Percentiles rank a stretch among this genome's conserved stretches.
phyloP scores from a whole-genome alignment of 2,888 invertebrate species.

The Eilema sororculum region DNA sequence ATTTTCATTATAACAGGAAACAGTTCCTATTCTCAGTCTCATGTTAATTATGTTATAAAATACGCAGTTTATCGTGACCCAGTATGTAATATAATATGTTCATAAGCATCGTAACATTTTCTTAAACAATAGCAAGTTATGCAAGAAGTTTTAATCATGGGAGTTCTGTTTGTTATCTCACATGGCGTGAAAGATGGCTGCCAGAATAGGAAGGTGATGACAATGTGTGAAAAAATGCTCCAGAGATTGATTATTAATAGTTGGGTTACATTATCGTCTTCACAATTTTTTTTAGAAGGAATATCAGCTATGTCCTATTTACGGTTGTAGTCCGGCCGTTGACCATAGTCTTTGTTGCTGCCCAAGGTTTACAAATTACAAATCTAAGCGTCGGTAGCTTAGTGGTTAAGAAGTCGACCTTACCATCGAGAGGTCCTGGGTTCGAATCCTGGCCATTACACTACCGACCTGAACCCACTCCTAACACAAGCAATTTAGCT shows the following conservation, averaged over 20 bases:
- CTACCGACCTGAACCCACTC: no score
- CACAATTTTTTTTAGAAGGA: no score
- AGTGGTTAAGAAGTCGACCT: no score
- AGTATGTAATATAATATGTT: conserved; percentile 9
- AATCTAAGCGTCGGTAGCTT: no score
- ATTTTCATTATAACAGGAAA: conserved; percentile 7
- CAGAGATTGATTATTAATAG: neutral
- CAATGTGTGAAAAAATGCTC: conserved; percentile 13
- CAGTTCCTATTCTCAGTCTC: conserved; percentile 12
- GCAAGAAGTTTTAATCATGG: conserved; percentile 16
- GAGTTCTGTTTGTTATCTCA: conserved; percentile 18
- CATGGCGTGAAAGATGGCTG: conserved; percentile 17
- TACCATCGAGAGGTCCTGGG: no score
- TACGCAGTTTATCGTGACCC: conserved; percentile 6
- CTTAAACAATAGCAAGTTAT: conserved; percentile 14
- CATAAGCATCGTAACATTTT: conserved; percentile 14
- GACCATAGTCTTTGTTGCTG: no score
- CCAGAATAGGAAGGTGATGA: conserved; percentile 9
- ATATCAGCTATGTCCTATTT: neutral
- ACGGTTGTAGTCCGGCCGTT: no score
- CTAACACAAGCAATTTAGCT: no score
- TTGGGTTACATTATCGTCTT: neutral
- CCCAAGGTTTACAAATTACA: no score
- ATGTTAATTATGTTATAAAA: conserved; percentile 6
- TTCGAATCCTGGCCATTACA: no score